Percentiles rank a stretch among this genome's conserved stretches.
Conservation (phyloP, 2,888 invertebrate species). For the Sylvicola cinctus region DNA sequence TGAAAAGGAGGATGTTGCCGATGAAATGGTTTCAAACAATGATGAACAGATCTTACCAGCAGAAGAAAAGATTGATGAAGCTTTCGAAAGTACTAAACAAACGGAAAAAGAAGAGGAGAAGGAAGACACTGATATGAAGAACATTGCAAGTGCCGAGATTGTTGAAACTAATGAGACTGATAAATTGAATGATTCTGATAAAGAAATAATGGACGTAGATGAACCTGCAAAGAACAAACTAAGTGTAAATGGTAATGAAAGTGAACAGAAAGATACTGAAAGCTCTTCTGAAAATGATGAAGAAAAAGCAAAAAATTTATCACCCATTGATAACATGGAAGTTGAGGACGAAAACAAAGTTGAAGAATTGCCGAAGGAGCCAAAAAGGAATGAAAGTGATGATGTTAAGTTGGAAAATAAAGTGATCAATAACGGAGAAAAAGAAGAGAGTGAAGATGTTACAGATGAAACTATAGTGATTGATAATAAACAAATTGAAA, state of each 20-base stretch:
- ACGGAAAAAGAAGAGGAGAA: background rate
- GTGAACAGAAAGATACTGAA: background rate
- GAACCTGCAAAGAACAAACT: too few species aligned
- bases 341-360: background rate
- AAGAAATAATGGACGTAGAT: too few species aligned
- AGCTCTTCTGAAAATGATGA: background rate
- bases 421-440: background rate
- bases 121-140: background rate
- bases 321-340: too few species aligned
- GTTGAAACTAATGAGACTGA: conserved; percentile 1
- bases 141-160: background rate
- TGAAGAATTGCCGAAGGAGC: background rate
- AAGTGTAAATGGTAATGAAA: background rate
- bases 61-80: background rate
- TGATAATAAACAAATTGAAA: background rate
- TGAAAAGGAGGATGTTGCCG: background rate
- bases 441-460: conserved; percentile 6
- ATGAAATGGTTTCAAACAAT: background rate
- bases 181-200: background rate
- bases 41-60: background rate
- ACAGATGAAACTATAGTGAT: background rate
- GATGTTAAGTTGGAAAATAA: conserved; percentile 3
- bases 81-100: background rate
- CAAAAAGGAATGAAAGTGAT: background rate
- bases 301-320: background rate